A percentile compares a stretch with the other conserved stretches of the same genome.
Conservation (phyloP, 2,113 vertebrate species). For the Poecile atricapillus region DNA sequence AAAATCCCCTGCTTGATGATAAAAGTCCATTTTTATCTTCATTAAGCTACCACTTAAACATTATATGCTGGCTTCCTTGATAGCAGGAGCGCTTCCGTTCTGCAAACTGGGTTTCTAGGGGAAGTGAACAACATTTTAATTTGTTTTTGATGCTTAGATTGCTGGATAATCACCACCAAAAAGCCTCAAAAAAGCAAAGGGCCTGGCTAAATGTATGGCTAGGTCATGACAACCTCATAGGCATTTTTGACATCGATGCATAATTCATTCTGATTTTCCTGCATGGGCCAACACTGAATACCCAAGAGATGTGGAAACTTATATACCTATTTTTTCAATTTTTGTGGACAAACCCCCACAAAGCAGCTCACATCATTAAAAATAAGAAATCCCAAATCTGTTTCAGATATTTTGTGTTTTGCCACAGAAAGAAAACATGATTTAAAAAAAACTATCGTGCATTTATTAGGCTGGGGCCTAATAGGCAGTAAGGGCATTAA, state of each 20-base stretch:
- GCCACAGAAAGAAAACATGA: background rate
- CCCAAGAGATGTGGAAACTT: background rate
- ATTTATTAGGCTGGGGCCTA: background rate
- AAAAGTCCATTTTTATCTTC: background rate
- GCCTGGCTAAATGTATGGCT: background rate
- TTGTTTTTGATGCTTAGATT: background rate
- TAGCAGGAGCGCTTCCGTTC: background rate
- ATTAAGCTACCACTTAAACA: background rate
- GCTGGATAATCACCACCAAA: background rate
- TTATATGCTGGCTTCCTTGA: background rate
- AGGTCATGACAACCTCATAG: background rate
- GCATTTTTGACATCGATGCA: background rate
- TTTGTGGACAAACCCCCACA: background rate
- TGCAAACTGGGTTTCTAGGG: background rate
- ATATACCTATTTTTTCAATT: background rate
- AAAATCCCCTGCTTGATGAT: background rate
- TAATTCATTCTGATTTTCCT: background rate
- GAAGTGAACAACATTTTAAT: background rate
- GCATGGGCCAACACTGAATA: rapidly evolving
- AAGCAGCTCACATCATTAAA: background rate
- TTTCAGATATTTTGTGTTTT: background rate
- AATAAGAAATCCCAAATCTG: background rate
- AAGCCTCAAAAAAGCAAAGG: background rate
- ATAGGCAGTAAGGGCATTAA: no score
- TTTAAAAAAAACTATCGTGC: background rate